Evolutionary conservation across 2,113 vertebrate species (phyloP).

Genomic region (Oncorhynchus gorbuscha): DNA sequence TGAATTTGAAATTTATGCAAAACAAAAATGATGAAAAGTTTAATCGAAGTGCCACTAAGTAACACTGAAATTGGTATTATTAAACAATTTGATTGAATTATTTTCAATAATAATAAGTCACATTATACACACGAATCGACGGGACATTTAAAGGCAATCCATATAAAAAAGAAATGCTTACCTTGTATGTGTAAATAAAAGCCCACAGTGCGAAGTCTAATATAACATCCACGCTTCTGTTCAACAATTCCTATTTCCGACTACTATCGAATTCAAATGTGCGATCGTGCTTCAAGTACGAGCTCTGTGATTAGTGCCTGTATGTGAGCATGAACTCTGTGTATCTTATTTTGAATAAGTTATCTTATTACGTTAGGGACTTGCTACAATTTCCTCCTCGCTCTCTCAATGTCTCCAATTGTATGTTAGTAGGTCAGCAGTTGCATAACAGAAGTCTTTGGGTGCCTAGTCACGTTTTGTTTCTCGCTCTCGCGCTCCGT

Average conservation of each 20-base stretch:
- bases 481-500: conserved; percentile 52
- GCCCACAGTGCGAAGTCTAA: conserved; percentile 23
- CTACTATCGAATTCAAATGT: neutral
- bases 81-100: neutral
- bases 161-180: conserved; percentile 29
- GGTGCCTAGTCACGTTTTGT: conserved; percentile 79
- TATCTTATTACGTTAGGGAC: conserved; percentile 66
- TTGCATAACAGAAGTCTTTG: conserved; percentile 81
- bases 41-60: neutral
- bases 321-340: conserved; percentile 51
- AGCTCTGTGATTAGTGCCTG: conserved; percentile 42
- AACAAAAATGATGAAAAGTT: neutral
- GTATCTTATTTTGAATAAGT: conserved; percentile 56
- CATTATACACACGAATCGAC: neutral
- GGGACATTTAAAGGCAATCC: neutral
- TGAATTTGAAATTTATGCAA: neutral
- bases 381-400: conserved; percentile 58
- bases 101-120: neutral
- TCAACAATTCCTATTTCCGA: conserved; percentile 23
- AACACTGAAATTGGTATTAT: neutral
- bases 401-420: conserved; percentile 67
- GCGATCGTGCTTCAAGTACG: conserved; percentile 25
- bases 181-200: conserved; percentile 5
- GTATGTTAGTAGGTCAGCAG: conserved; percentile 85
- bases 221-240: neutral